Conservation (phyloP, 2,797 vertebrate species). For the Euthynnus affinis region DNA sequence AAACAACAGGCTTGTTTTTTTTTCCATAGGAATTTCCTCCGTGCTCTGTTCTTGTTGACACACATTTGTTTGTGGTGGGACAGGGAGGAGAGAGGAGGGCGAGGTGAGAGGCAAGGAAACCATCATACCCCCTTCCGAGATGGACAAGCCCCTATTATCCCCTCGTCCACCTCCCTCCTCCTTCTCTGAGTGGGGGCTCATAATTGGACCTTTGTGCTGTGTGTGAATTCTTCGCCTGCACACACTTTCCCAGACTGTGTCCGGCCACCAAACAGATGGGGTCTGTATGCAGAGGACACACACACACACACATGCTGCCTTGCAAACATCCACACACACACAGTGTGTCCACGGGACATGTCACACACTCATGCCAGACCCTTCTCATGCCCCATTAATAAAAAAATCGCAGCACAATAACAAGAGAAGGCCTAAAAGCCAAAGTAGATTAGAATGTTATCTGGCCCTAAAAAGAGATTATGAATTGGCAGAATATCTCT, state of each 20-base stretch:
- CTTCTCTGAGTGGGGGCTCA: conserved; percentile 82
- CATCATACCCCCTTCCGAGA: conserved; percentile 81
- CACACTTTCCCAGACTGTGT: conserved; percentile 87
- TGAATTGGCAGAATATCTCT: conserved; percentile 16
- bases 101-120: conserved; percentile 80
- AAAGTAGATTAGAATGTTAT: conserved; percentile 2
- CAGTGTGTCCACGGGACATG: conserved; percentile 74
- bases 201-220: conserved; percentile 88
- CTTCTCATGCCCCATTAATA: conserved; percentile 88
- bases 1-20: conserved; percentile 55
- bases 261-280: conserved; percentile 85
- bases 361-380: conserved; percentile 84
- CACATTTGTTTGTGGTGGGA: conserved; percentile 76
- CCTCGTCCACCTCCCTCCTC: conserved; percentile 57
- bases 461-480: conserved; percentile 5
- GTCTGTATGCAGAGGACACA: conserved; percentile 87
- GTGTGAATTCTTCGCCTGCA: conserved; percentile 85
- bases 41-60: conserved; percentile 65
- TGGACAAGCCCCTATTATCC: conserved; percentile 86
- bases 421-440: conserved; percentile 43
- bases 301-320: conserved; percentile 65
- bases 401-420: conserved; percentile 72
- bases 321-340: conserved; percentile 43
- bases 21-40: conserved; percentile 59
- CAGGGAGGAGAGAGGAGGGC: conserved; percentile 57